These are phyloP conservation scores for Eulemur macaco DNA, from an alignment of 2,113 vertebrate genomes.

Conservation along the genomic window DNA sequence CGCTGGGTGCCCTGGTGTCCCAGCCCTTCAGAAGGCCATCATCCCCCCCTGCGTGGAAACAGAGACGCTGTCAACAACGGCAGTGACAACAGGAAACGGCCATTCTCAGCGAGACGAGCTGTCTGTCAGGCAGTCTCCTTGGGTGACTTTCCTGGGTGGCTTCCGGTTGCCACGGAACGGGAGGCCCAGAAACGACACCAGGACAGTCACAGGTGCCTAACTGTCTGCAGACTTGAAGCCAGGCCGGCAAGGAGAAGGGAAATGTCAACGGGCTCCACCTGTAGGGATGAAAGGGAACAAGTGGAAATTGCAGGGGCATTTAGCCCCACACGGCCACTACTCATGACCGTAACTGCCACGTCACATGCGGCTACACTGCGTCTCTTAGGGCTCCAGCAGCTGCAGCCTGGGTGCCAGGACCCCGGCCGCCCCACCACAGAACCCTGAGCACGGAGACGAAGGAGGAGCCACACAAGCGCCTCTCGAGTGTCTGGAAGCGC, in stretches of 20 bases:
- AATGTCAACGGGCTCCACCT: rapidly evolving
- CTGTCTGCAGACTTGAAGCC: not conserved
- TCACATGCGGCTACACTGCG: rapidly evolving
- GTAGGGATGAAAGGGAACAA: not conserved
- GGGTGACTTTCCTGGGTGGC: too few relatives aligned
- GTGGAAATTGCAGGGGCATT: not conserved
- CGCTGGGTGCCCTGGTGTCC: conserved; percentile 88
- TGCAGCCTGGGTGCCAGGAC: rapidly evolving
- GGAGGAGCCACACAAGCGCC: too few relatives aligned
- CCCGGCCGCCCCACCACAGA: rapidly evolving
- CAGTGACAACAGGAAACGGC: rapidly evolving
- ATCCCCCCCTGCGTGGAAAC: conserved; percentile 90
- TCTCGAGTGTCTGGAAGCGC: not conserved
- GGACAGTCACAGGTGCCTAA: not conserved
- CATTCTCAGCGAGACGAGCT: not conserved
- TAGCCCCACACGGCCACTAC: not conserved
- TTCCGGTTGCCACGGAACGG: not conserved
- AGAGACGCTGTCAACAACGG: not conserved
- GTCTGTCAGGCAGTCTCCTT: not conserved
- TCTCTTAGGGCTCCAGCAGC: not conserved
- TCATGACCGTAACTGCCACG: not conserved
- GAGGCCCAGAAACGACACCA: too few relatives aligned
- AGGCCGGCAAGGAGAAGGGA: not conserved
- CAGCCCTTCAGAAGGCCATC: conserved; percentile 94
- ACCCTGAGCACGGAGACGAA: too few relatives aligned